Conservation (phyloP, 2,888 invertebrate genomes). For the Boloria selene region DNA sequence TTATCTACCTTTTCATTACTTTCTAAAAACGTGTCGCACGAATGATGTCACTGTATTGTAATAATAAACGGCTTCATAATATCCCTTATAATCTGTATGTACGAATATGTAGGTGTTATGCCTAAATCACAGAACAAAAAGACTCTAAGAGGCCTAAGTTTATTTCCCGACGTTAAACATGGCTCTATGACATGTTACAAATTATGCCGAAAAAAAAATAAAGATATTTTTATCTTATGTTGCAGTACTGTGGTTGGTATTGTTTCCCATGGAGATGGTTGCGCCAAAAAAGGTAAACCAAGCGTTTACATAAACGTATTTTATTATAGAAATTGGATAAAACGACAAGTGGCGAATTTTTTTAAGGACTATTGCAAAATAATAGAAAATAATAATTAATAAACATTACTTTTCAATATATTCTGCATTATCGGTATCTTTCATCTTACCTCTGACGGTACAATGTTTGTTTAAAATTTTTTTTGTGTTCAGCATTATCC, state of each 20-base stretch:
- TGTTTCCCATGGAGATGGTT: slow-evolving; percentile 70
- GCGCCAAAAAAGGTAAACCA: slow-evolving; percentile 60
- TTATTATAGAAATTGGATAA: slow-evolving; percentile 61
- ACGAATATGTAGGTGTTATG: too few relatives aligned
- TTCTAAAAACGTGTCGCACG: too few relatives aligned
- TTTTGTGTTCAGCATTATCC: slow-evolving; percentile 58
- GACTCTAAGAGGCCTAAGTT: too few relatives aligned
- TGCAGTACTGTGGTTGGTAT: slow-evolving; percentile 64
- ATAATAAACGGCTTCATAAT: too few relatives aligned
- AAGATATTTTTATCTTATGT: background rate
- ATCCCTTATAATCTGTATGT: too few relatives aligned
- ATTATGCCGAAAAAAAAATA: too few relatives aligned
- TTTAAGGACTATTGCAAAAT: slow-evolving; percentile 43
- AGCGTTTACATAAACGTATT: slow-evolving; percentile 64
- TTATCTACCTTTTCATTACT: too few relatives aligned
- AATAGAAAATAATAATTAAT: slow-evolving; percentile 7
- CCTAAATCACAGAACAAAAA: too few relatives aligned
- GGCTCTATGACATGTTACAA: too few relatives aligned
- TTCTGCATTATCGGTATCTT: slow-evolving; percentile 13
- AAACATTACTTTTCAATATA: slow-evolving; percentile 19
- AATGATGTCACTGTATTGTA: too few relatives aligned
- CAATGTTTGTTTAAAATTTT: slow-evolving; percentile 48
- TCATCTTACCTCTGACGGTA: background rate
- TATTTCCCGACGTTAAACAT: too few relatives aligned
- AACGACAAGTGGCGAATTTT: slow-evolving; percentile 45